A percentile compares a stretch with the other conserved stretches of the same genome.
Conservation (phyloP, 2,888 invertebrate genomes). For the Lithodes maja region DNA sequence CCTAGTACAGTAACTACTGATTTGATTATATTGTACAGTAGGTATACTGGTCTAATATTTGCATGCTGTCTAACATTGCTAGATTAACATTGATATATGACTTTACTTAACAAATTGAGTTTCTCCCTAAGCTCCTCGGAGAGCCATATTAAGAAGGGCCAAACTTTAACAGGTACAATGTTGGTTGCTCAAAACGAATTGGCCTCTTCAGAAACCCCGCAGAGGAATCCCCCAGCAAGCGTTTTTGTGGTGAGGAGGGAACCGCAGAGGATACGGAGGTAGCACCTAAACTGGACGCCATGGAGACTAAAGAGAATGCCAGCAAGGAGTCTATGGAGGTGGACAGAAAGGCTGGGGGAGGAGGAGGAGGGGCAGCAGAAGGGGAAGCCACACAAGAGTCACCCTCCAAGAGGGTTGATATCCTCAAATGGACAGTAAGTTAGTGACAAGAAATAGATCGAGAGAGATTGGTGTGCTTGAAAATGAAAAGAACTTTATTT, state of each 20-base stretch:
- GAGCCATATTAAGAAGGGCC: background rate
- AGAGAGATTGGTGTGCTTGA: no score
- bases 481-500: no score
- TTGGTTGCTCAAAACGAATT: slow-evolving; percentile 74
- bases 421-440: slow-evolving; percentile 79
- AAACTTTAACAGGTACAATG: slow-evolving; percentile 74
- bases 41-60: no score
- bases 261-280: slow-evolving; percentile 61
- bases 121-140: background rate
- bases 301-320: slow-evolving; percentile 30
- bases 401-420: slow-evolving; percentile 77
- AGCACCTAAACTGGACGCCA: slow-evolving; percentile 27
- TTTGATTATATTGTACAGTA: no score
- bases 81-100: no score
- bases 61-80: no score
- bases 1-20: no score
- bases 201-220: slow-evolving; percentile 72
- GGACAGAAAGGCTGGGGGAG: slow-evolving; percentile 2
- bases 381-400: slow-evolving; percentile 44
- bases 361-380: background rate
- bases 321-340: slow-evolving; percentile 14
- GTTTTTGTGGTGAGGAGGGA: slow-evolving; percentile 51
- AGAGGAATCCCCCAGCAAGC: slow-evolving; percentile 54
- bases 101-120: no score
- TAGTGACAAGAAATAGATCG: background rate